Percentiles rank a stretch among this genome's conserved stretches.
These are phyloP conservation scores for Equus quagga DNA, from an alignment of 2,113 vertebrate genomes.

Conservation along the genomic window DNA sequence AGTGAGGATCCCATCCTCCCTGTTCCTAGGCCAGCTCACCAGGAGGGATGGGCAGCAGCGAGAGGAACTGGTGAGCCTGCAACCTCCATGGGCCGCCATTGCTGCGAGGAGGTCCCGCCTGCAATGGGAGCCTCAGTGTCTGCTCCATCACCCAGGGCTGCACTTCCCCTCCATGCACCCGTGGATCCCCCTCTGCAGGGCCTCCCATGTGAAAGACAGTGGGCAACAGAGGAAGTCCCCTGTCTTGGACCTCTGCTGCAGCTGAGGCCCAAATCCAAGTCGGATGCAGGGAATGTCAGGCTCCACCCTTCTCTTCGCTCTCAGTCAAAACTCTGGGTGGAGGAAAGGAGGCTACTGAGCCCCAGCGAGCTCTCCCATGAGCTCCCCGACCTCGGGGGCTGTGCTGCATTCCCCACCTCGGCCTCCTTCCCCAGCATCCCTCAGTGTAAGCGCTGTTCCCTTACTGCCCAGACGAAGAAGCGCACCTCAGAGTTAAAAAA, in stretches of 20 bases:
- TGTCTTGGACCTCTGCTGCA: not conserved
- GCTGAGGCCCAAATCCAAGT: not conserved
- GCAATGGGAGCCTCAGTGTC: not conserved
- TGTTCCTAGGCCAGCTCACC: not conserved
- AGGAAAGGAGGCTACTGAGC: not conserved
- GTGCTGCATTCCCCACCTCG: not conserved
- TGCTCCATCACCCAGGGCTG: not conserved
- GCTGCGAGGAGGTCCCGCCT: not conserved
- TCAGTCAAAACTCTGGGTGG: not conserved
- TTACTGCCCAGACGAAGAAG: not conserved
- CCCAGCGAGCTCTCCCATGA: too few species aligned
- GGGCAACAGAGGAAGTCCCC: not conserved
- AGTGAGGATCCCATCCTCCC: not conserved
- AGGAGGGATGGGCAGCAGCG: not conserved
- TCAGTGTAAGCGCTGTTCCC: not conserved
- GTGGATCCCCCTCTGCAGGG: not conserved
- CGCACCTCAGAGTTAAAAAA: not conserved
- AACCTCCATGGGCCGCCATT: too few species aligned
- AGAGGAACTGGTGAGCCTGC: not conserved
- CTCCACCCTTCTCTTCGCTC: not conserved
- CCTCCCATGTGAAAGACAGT: not conserved
- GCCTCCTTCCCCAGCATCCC: not conserved
- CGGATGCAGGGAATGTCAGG: accelerated
- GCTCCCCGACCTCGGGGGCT: too few species aligned
- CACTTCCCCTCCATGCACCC: not conserved